Evolutionary conservation across 2,797 vertebrate genomes (phyloP), one percentile per base, ranked within the genome.

Genomic region (Xenops minutus): DNA sequence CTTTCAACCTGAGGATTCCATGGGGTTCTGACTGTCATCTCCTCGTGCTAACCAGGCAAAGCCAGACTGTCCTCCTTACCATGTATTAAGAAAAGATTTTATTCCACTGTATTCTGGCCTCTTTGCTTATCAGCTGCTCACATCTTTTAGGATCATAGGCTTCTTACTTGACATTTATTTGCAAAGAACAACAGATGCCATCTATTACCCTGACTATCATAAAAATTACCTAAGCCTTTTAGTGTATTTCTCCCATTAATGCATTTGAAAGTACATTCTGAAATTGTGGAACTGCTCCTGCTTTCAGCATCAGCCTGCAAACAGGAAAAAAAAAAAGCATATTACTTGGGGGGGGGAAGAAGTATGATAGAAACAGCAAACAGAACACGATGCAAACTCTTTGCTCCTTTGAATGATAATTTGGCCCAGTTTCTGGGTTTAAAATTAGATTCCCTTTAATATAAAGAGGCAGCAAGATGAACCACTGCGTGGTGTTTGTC

Each of bases 121-220:
- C 51, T 85, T 49, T 76, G 24, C 64, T 94, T 55, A 80, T 49
- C 66, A 92, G 80, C 54, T 92, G 54, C 58, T 88, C 17, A 16
- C 27, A 30, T 73, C 43, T 92, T 88, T 91, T 26, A 39, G 66
- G 44, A 39, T 76, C 0, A 0, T 58, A 85, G 29, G 43, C 41
- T 96, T 63, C 19, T 51, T 85, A 34, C 54, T 61, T 93, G 63
- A 92, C 62, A 39, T 77, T 90, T 84, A 71, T 78, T 92, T 90
- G 54, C 58, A 88, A 85, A 90, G 66, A 84, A 86, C 19, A 67
- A 63, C 51, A 68, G 52, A 71, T 52, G 22, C 24, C 41, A 46
- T 77, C 56, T 88, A 69, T 79, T 63, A 85, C 5, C 41, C 32
- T 0, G 5, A 46, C 46, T 49, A 21, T 88, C 72, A 69, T 44